Percentiles rank a stretch among this genome's conserved stretches.
Conservation (phyloP, 2,888 invertebrate genomes). For the Alsophila aescularia region DNA sequence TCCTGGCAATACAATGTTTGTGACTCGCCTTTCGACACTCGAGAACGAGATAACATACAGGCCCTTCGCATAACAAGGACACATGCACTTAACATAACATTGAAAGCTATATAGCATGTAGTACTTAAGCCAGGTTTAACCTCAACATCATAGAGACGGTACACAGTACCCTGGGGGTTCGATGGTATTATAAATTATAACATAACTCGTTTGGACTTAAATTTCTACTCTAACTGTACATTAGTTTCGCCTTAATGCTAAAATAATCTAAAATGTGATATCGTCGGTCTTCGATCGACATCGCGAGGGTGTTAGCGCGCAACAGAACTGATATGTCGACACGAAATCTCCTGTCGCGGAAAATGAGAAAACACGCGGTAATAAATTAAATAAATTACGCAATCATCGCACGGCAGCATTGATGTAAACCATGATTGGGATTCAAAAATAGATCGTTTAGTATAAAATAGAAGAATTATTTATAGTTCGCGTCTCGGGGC, state of each 20-base stretch:
- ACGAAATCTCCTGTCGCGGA: constrained; percentile 68
- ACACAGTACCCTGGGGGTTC: constrained; percentile 77
- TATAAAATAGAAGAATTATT: constrained; percentile 66
- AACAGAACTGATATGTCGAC: constrained; percentile 77
- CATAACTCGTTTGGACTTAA: constrained; percentile 82
- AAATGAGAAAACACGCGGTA: constrained; percentile 62
- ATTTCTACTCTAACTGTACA: constrained; percentile 85
- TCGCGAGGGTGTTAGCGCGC: constrained; percentile 72
- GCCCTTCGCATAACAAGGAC: constrained; percentile 55
- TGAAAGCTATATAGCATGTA: constrained; percentile 74
- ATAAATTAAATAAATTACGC: constrained; percentile 68
- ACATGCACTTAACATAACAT: constrained; percentile 73
- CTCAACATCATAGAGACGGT: constrained; percentile 67
- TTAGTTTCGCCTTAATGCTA: constrained; percentile 85
- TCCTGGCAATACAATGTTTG: constrained; percentile 85
- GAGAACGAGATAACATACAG: constrained; percentile 54
- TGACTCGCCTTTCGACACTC: constrained; percentile 68
- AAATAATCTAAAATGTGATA: constrained; percentile 83
- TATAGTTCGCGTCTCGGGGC: constrained; percentile 63
- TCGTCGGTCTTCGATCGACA: constrained; percentile 72
- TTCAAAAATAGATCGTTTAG: constrained; percentile 60
- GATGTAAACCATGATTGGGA: constrained; percentile 63
- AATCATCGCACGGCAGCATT: constrained; percentile 77
- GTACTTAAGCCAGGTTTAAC: constrained; percentile 73
- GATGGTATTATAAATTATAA: constrained; percentile 79